A percentile compares a stretch with the other conserved stretches of the same genome.
These are phyloP conservation scores for Gryllus bimaculatus DNA, from an alignment of 1,140 invertebrate species.

Conservation along the genomic window DNA sequence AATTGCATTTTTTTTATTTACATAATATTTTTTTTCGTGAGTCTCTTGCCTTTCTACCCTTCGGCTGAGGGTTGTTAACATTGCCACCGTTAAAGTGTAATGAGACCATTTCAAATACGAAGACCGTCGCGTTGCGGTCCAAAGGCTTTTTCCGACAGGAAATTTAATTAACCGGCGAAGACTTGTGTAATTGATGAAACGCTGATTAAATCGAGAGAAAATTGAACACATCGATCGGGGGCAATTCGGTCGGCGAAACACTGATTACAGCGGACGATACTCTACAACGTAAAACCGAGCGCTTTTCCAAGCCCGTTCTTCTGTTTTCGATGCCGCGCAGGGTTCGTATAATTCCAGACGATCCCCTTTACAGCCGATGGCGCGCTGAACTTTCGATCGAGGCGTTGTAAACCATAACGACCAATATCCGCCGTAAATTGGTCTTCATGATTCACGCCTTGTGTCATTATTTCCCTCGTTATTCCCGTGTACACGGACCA, in stretches of 20 bases:
- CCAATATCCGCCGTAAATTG: conserved; percentile 3
- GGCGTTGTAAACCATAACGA: neutral
- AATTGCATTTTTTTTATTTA: neutral
- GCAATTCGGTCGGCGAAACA: neutral
- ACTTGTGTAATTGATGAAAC: neutral
- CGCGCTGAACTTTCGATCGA: neutral
- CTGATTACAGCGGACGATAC: too few species aligned
- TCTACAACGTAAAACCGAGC: too few species aligned
- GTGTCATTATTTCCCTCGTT: neutral
- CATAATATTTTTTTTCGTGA: neutral
- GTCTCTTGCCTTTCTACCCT: neutral
- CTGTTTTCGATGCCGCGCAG: neutral
- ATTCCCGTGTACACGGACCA: neutral
- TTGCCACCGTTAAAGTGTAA: neutral
- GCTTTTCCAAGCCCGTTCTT: neutral
- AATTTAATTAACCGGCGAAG: neutral
- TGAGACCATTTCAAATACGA: neutral
- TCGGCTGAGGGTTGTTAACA: neutral
- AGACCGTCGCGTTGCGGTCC: neutral
- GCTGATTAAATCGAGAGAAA: neutral
- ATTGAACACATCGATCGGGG: neutral
- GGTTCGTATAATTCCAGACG: neutral
- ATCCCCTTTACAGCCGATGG: neutral
- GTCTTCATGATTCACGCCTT: neutral
- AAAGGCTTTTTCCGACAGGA: neutral